Base-by-base conservation (phyloP, 2,888 invertebrate species). In the Nomada fabriciana region DNA sequence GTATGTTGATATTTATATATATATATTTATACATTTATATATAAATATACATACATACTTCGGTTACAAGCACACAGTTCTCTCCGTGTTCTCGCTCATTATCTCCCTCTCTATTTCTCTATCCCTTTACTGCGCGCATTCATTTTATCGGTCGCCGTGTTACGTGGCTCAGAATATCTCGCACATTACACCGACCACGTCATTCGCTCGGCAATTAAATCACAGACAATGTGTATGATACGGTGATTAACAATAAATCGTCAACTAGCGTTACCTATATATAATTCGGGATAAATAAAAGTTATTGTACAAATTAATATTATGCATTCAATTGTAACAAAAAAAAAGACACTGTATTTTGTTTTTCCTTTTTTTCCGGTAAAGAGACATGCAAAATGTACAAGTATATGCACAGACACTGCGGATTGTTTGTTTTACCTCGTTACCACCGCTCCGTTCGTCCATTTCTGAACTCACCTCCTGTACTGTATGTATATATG, bases 281-380 rank as follows among this genome's bases (percentile, higher is more conserved):
- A 86, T 86, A 88, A 87, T 80, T 85, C 85, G 82, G 87, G 84
- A 88, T 87, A 91, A 90, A 90, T 88, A 88, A 88, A 86, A 89
- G 79, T 89, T 89, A 89, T 89, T 85, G 85, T 91, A 91, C 89
- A 90, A 91, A 91, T 91, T 89, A 89, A 90, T 87, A 90, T 90
- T 90, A 91, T 90, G 86, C 88, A 82, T 87, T 90, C 88, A 84
- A 79, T 71, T 88, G 86, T 86, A 88, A 91, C 85, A 84, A 87
- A 91, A 86, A 70, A 90, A 87, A 67, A 90, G 88, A 90, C 86
- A 90, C 87, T 89, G 83, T 89, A 90, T 89, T 91, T 90, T 82
- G 64, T 61, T 80, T 85, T 69, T 68, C 82, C 59, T 74, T 73
- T 67, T 73, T 70, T 80, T 78, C 79, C 70, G 83, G 84, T 83